Base-by-base conservation (phyloP, 2,888 invertebrate genomes). In the Brachylomia viminalis region DNA sequence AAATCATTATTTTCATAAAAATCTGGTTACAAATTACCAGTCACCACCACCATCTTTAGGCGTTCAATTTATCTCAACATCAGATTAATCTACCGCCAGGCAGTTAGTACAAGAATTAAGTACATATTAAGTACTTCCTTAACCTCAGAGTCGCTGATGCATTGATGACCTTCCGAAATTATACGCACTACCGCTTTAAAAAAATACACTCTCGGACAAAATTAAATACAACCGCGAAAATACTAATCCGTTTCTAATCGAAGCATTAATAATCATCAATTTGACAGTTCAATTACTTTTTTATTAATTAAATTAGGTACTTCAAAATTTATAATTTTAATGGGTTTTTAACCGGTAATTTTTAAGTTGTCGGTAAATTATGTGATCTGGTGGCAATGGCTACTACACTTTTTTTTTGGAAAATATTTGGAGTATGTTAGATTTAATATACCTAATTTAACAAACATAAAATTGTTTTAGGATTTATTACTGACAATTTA, bases 91-190 rank as follows among this genome's bases (percentile, higher is more conserved):
- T 15, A 30, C 20, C 30, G 58, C 45, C 47, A 69, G 47, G 38
- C 33, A 77, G 33, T 77, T 75, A 74, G 62, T 68, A 65, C 56
- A 68, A 77, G 30, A 62, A 77, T 54, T 77, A 76, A 82, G 82
- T 74, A 81, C 52, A 42, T 42, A 72, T 13, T 66, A 78, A 69
- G 33, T 82, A 87, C 70, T 74, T 71, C 61, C 71, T 71, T 62
- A 75, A 86, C 82, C 87, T 88, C 70, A 88, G 54, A 80, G 11
- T 20, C 66, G 17, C 71, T 79, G 85, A 73, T 82, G 87, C 87
- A 88, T 80, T 62, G 6, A 52, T 49, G 87, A 74, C 86, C 86
- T 86, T 84, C 75, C 61, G 0, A 58, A 66, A 30, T 54, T 38
- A 11, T 42, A 77, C 77, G 59, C 69, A 80, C 75, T 80, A 45